Conservation (phyloP, 2,113 vertebrate genomes). For the Oncorhynchus nerka region DNA sequence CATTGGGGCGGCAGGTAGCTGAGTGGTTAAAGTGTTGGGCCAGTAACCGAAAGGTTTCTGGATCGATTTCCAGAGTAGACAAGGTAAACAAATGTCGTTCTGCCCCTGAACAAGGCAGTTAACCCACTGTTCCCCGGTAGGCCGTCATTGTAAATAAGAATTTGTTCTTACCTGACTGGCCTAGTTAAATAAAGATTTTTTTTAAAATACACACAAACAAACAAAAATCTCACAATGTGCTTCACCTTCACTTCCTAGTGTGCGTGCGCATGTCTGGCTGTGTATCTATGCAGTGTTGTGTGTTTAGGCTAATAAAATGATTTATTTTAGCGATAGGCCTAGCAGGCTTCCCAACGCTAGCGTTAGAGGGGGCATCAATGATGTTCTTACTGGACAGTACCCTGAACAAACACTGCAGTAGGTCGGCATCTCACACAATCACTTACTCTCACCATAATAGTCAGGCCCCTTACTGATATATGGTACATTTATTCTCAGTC, state of each 20-base stretch:
- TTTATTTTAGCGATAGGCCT: background rate
- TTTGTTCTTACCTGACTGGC: too few species aligned
- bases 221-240: background rate
- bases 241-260: conserved; percentile 13
- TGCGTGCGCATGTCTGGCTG: background rate
- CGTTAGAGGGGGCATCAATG: background rate
- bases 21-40: too few species aligned
- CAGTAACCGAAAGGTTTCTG: too few species aligned
- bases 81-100: too few species aligned
- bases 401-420: background rate
- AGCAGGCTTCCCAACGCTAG: background rate
- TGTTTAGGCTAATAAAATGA: background rate
- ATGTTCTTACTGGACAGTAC: background rate
- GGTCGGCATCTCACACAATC: background rate
- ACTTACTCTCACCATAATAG: background rate
- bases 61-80: too few species aligned
- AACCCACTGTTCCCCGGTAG: too few species aligned
- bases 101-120: too few species aligned
- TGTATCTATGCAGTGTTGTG: background rate
- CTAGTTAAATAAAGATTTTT: too few species aligned
- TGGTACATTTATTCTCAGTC: background rate
- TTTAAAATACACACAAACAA: too few species aligned
- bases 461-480: background rate
- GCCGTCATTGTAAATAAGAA: too few species aligned
- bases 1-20: too few species aligned